These are phyloP conservation scores for Iselma pallidipennis DNA, from an alignment of 2,888 invertebrate genomes.

Conservation along the genomic window DNA sequence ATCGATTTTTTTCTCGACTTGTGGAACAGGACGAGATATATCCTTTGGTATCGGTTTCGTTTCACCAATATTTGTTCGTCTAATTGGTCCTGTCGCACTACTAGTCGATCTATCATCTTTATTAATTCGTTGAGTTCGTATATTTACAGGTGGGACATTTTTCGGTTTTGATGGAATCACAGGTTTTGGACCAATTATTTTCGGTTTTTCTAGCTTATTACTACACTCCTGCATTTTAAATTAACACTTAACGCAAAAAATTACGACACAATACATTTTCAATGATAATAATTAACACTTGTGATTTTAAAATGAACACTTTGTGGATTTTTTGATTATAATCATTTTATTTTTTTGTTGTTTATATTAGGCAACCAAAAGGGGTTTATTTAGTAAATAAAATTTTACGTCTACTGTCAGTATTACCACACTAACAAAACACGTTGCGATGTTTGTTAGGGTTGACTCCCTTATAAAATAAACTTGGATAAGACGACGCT, in stretches of 20 bases:
- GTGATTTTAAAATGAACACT: neutral
- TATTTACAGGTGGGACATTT: conserved; percentile 55
- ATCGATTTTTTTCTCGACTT: conserved; percentile 28
- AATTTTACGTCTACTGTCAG: conserved; percentile 33
- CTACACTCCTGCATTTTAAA: conserved; percentile 44
- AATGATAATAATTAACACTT: conserved; percentile 15
- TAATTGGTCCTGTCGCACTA: conserved; percentile 13
- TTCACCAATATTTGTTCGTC: conserved; percentile 14
- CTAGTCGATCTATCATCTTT: conserved; percentile 29
- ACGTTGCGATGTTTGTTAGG: conserved; percentile 54
- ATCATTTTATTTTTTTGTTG: conserved; percentile 4
- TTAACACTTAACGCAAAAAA: neutral
- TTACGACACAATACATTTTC: neutral
- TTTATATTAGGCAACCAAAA: neutral
- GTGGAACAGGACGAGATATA: conserved; percentile 18
- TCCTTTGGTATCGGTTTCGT: conserved; percentile 24
- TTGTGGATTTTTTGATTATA: neutral
- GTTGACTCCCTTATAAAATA: conserved; percentile 51
- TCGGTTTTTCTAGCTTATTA: conserved; percentile 47
- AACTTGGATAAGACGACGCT: conserved; percentile 46
- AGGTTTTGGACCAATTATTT: conserved; percentile 53
- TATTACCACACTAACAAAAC: conserved; percentile 47
- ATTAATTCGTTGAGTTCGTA: conserved; percentile 35
- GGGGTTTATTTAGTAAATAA: conserved; percentile 9
- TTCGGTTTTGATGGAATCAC: conserved; percentile 47